These are phyloP conservation scores for Drosophila athabasca DNA, from an alignment of 1,140 invertebrate genomes.

Conservation along the genomic window DNA sequence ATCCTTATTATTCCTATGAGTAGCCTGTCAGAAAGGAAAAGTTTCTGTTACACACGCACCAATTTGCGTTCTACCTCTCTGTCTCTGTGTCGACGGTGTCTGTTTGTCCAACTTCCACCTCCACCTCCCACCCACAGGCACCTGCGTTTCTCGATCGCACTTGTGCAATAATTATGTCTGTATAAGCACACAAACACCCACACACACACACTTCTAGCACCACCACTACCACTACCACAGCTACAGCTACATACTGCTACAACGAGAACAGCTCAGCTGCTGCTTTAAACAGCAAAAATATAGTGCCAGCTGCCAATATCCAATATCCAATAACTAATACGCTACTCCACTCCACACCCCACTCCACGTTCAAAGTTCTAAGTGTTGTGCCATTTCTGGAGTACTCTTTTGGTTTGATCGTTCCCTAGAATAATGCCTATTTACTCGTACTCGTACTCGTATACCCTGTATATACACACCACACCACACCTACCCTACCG, in stretches of 20 bases:
- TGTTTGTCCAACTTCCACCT: slow-evolving; percentile 8
- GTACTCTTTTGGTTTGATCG: slow-evolving; percentile 53
- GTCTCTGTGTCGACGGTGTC: slow-evolving; percentile 3
- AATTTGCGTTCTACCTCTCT: not conserved
- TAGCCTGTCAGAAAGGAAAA: slow-evolving; percentile 12
- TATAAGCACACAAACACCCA: slow-evolving; percentile 27
- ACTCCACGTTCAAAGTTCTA: slow-evolving; percentile 36
- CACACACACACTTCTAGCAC: not conserved
- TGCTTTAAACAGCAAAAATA: not conserved
- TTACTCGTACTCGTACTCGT: slow-evolving; percentile 10
- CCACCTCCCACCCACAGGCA: slow-evolving; percentile 14
- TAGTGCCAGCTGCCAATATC: slow-evolving; percentile 9
- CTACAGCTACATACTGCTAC: not conserved
- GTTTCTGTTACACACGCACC: slow-evolving; percentile 18
- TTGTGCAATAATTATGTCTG: slow-evolving; percentile 60
- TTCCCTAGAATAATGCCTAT: slow-evolving; percentile 50
- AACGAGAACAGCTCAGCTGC: slow-evolving; percentile 4
- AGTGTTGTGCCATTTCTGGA: slow-evolving; percentile 54
- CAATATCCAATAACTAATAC: slow-evolving; percentile 5
- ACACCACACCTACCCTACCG: no score
- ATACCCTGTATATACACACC: no score
- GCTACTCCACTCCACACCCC: slow-evolving; percentile 14
- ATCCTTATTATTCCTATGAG: not conserved
- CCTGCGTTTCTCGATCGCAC: slow-evolving; percentile 56
- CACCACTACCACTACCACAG: slow-evolving; percentile 3